A percentile compares a stretch with the other conserved stretches of the same genome.
Evolutionary conservation across 2,113 vertebrate genomes (phyloP).

Genomic region (Callipepla californica): DNA sequence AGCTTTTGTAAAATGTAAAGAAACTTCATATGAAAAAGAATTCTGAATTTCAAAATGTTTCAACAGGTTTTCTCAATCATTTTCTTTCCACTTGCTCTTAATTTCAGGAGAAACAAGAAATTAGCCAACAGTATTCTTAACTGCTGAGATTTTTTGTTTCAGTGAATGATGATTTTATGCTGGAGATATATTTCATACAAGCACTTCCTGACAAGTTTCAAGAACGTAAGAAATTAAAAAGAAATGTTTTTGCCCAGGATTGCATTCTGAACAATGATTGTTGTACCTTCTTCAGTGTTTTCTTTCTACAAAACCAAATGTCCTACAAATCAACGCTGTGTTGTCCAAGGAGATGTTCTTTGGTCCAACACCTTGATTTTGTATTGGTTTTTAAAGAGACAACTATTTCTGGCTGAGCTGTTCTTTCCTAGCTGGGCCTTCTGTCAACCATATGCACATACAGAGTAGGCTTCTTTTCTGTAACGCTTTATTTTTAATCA

Average conservation of each 20-base stretch:
- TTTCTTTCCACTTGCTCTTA: neutral
- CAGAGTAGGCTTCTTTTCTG: neutral
- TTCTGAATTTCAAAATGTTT: neutral
- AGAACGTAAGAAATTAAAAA: neutral
- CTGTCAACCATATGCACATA: constrained; percentile 27
- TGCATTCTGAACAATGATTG: neutral
- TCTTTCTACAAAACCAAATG: neutral
- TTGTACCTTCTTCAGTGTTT: neutral
- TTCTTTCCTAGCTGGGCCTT: neutral
- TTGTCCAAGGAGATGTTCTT: neutral
- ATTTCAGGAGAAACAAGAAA: neutral
- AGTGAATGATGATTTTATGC: neutral
- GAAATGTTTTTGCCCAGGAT: rapidly evolving
- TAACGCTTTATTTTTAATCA: neutral
- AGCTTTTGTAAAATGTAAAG: neutral
- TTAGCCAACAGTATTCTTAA: neutral
- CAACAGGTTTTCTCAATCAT: neutral
- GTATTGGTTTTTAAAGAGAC: neutral
- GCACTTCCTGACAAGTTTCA: neutral
- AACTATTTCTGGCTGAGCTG: neutral
- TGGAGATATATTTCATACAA: neutral
- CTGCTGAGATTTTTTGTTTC: neutral
- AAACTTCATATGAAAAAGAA: neutral
- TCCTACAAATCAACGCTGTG: neutral
- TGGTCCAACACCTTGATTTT: constrained; percentile 21